Conservation (phyloP, 2,888 invertebrate species). For the Sericinus montela region DNA sequence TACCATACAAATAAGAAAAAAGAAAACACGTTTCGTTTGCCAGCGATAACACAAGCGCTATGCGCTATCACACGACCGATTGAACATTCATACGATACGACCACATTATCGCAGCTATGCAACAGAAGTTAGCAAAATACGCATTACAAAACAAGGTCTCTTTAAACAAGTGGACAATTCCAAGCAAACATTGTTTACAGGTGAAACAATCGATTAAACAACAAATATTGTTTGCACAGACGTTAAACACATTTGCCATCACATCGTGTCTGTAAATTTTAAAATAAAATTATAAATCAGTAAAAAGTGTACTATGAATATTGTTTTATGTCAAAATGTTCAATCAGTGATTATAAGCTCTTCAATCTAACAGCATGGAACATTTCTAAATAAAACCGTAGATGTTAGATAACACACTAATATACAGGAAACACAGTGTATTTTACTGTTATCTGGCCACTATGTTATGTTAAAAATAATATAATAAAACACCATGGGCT, state of each 20-base stretch:
- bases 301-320: too few species aligned
- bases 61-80: constrained; percentile 32
- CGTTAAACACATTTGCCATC: constrained; percentile 26
- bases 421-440: too few species aligned
- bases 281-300: too few species aligned
- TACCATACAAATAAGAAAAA: not conserved
- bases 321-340: too few species aligned
- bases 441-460: too few species aligned
- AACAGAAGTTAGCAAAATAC: constrained; percentile 38
- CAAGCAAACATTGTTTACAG: constrained; percentile 36
- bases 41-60: constrained; percentile 56
- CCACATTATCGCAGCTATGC: constrained; percentile 28
- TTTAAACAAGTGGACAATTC: constrained; percentile 42
- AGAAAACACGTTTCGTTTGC: constrained; percentile 36
- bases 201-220: constrained; percentile 46
- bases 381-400: too few species aligned
- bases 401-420: too few species aligned
- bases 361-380: too few species aligned
- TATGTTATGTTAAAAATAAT: too few species aligned
- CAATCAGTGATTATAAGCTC: too few species aligned
- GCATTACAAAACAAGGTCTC: constrained; percentile 19
- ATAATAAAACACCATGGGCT: too few species aligned
- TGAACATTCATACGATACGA: constrained; percentile 16
- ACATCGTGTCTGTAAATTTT: too few species aligned
- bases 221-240: constrained; percentile 50